Base-by-base conservation (phyloP, 2,888 invertebrate species). In the Tanaodytes sp. region DNA sequence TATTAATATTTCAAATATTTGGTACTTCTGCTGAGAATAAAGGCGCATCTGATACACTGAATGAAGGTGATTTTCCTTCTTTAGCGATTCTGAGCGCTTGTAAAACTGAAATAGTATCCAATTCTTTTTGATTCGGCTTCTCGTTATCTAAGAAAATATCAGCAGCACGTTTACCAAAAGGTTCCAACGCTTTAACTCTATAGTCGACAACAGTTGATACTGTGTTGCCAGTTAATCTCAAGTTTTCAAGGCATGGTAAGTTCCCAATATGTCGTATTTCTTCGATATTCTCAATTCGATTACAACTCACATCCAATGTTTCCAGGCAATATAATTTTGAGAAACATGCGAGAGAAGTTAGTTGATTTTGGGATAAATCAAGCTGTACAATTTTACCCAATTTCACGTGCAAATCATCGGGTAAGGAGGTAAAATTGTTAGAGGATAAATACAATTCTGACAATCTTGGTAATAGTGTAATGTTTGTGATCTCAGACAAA, bases 41-140 rank as follows among this genome's bases (percentile, higher is more conserved):
- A 9, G 82, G 79, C 1, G 86, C 88, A 2, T 87, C 89, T 16
- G 87, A 87, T 18, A 88, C 84, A 57, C 87, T 81, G 66, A 90
- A 89, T 64, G 86, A 87, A 0, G 90, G 89, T 0, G 88, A 88
- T 79, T 90, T 90, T 3, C 91, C 91, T 80, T 91, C 91, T 74
- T 90, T 91, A 0, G 93, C 93, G 43, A 91, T 89, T 76, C 93
- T 89, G 68, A 97, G 87, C 0, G 98, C 98, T 83, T 95, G 93
- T 69, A 97, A 86, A 31, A 98, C 93, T 33, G 95, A 91, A 0
- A 97, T 96, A 1, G 95, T 97, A 80, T 98, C 97, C 75, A 97
- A 83, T 84, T 98, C 98, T 75, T 92, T 92, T 79, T 93, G 93
- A 9, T 93, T 91, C 0, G 96, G 92, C 73, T 90, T 92, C 79